Conservation (phyloP, 2,797 vertebrate genomes). For the Danio aesculapii region DNA sequence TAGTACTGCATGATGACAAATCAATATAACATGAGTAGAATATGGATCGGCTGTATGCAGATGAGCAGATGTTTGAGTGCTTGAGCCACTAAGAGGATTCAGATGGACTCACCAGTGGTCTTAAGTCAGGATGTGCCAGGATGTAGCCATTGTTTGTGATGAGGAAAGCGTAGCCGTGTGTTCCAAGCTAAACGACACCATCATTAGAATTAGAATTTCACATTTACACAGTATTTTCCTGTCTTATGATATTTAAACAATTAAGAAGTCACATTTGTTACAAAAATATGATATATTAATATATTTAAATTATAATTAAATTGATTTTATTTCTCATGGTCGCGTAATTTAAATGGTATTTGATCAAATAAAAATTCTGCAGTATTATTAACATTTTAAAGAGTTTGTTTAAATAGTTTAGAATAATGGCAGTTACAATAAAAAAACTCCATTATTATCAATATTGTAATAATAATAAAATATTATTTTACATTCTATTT, state of each 20-base stretch:
- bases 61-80: not conserved
- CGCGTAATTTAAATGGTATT: not conserved
- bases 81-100: not conserved
- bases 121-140: slow-evolving; percentile 94
- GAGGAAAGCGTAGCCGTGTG: slow-evolving; percentile 95
- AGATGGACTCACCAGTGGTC: slow-evolving; percentile 85
- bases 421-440: not conserved
- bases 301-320: not conserved
- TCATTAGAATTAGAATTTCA: not conserved
- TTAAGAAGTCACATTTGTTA: not conserved
- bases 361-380: not conserved
- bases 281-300: not conserved
- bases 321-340: too few species aligned
- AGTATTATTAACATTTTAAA: too few species aligned
- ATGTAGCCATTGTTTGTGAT: slow-evolving; percentile 99
- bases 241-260: not conserved
- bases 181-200: slow-evolving; percentile 83
- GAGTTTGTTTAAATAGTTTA: not conserved
- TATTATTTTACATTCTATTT: too few species aligned
- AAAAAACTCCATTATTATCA: too few species aligned
- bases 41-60: not conserved
- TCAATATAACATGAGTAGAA: not conserved
- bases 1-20: slow-evolving; percentile 81
- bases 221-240: not conserved
- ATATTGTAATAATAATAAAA: too few species aligned